Conservation (phyloP, 1,140 invertebrate species). For the Caenorhabditis elegans region WBcel235 BX284605.5:11312001-11312500, state of each 20-base stretch:
- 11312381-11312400: conserved; percentile 43
- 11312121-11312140: conserved; percentile 33
- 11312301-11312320: conserved; percentile 43
- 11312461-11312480: neutral
- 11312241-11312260: conserved; percentile 48
- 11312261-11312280: conserved; percentile 29
- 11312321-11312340: conserved; percentile 51
- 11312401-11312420: conserved; percentile 51
- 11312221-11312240: conserved; percentile 48
- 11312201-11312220: conserved; percentile 48
- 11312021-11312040: neutral
- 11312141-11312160: conserved; percentile 43
- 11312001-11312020: conserved; percentile 21
- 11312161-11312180: conserved; percentile 50
- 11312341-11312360: conserved; percentile 50
- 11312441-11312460: neutral
- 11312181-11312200: conserved; percentile 48
- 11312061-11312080: neutral
- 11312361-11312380: conserved; percentile 43
- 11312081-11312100: neutral
- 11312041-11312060: neutral
- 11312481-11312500: conserved; percentile 43
- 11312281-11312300: conserved; percentile 43
- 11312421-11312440: conserved; percentile 40
- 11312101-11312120: conserved; percentile 47